Percentiles rank a stretch among this genome's conserved stretches.
phyloP scores from a whole-genome alignment of 2,797 vertebrate genomes.

The Pseudochaenichthys georgianus region DNA sequence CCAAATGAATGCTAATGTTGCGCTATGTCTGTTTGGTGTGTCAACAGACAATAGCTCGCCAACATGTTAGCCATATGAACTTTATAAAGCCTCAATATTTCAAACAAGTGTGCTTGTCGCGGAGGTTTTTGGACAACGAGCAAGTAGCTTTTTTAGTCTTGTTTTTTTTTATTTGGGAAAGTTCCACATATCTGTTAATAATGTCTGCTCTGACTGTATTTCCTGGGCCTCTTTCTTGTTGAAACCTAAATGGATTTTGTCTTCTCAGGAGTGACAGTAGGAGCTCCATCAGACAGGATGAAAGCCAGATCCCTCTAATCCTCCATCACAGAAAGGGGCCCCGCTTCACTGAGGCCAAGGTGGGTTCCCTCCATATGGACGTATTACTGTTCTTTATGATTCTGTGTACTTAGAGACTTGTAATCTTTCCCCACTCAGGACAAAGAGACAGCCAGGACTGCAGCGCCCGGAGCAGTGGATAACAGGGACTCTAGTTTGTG shows the following conservation, averaged over 20 bases:
- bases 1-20: too few species aligned
- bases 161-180: background rate
- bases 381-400: background rate
- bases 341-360: conserved; percentile 48
- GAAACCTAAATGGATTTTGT: conserved; percentile 7
- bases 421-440: conserved; percentile 45
- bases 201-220: background rate
- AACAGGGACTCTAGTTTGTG: conserved; percentile 51
- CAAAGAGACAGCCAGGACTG: conserved; percentile 42
- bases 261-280: conserved; percentile 55
- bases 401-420: conserved; percentile 8
- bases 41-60: too few species aligned
- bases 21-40: too few species aligned
- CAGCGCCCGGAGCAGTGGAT: conserved; percentile 29
- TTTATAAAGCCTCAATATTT: too few species aligned
- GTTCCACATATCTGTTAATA: background rate
- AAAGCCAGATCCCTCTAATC: conserved; percentile 59
- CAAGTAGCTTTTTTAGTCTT: background rate
- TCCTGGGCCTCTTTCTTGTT: conserved; percentile 7
- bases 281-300: conserved; percentile 38
- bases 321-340: conserved; percentile 68
- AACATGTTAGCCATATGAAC: too few species aligned
- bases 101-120: background rate
- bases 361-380: conserved; percentile 48
- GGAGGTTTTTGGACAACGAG: background rate